These are phyloP conservation scores for Nycticryphes semicollaris DNA, from an alignment of 2,113 vertebrate species.

Conservation along the genomic window DNA sequence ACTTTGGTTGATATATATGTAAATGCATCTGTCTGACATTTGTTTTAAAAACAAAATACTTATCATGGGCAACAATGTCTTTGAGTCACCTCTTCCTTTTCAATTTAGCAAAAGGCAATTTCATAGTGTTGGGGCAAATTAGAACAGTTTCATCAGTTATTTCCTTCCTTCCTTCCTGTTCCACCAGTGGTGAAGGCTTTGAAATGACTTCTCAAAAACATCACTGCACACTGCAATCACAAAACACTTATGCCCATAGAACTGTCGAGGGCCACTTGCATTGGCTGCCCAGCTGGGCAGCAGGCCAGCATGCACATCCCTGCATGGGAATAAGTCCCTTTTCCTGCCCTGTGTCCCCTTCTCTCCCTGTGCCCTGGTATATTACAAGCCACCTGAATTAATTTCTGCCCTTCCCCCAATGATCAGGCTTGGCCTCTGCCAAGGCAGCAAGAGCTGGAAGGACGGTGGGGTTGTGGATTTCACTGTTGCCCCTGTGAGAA, in stretches of 20 bases:
- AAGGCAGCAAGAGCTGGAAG: accelerated
- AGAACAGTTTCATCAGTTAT: constrained; percentile 3
- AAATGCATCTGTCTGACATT: not conserved
- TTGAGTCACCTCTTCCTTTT: not conserved
- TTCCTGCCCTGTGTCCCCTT: accelerated
- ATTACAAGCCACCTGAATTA: accelerated
- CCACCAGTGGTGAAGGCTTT: not conserved
- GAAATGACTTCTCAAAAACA: not conserved
- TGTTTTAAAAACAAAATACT: not conserved
- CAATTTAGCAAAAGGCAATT: not conserved
- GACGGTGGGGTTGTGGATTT: not conserved
- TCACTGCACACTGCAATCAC: not conserved
- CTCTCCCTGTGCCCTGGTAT: not conserved
- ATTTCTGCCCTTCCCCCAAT: not conserved
- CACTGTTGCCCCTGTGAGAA: not conserved
- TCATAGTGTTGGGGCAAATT: not conserved
- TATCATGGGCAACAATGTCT: not conserved
- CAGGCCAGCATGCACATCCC: not conserved
- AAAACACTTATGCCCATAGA: accelerated
- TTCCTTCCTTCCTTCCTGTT: constrained; percentile 52
- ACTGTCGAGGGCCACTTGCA: accelerated
- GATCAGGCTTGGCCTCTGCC: not conserved
- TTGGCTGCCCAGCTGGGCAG: not conserved
- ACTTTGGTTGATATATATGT: not conserved
- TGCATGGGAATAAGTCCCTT: accelerated